phyloP scores from a whole-genome alignment of 2,797 vertebrate genomes.

The Pogonophryne albipinna region DNA sequence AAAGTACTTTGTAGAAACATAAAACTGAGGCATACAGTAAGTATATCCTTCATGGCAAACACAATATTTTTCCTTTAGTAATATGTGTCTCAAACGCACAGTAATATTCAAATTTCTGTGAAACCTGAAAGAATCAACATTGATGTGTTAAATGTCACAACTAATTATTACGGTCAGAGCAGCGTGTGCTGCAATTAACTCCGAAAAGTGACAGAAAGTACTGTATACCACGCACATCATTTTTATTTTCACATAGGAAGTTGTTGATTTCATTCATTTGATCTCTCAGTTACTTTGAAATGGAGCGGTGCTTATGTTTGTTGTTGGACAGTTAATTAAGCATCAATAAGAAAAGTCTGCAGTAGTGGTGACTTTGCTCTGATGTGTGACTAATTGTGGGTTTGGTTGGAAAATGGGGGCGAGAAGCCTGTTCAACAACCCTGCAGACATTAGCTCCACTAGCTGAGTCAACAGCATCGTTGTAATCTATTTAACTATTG shows the following conservation, averaged over 20 bases:
- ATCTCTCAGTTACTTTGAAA: conserved; percentile 10
- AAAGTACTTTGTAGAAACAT: not conserved
- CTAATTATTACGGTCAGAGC: conserved; percentile 39
- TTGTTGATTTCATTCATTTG: conserved; percentile 13
- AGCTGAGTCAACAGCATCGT: conserved; percentile 28
- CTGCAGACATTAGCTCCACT: conserved; percentile 24
- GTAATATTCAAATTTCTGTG: not conserved
- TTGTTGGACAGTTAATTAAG: not conserved
- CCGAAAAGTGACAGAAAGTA: conserved; percentile 20
- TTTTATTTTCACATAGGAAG: conserved; percentile 20
- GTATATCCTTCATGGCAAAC: not conserved
- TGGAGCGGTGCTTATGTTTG: not conserved
- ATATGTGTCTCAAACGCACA: not conserved
- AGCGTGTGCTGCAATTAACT: conserved; percentile 32
- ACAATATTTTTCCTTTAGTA: not conserved
- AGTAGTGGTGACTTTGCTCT: not conserved
- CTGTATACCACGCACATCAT: not conserved
- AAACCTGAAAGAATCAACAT: conserved; percentile 11
- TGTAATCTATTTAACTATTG: conserved; percentile 27
- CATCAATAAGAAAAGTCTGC: not conserved
- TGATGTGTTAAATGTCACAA: conserved; percentile 45
- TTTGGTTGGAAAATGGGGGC: conserved; percentile 7
- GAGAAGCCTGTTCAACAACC: conserved; percentile 1
- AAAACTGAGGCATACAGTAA: not conserved
- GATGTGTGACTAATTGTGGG: not conserved